Evolutionary conservation across 2,113 vertebrate genomes (phyloP).

Genomic region (Todiramphus saurophagus): DNA sequence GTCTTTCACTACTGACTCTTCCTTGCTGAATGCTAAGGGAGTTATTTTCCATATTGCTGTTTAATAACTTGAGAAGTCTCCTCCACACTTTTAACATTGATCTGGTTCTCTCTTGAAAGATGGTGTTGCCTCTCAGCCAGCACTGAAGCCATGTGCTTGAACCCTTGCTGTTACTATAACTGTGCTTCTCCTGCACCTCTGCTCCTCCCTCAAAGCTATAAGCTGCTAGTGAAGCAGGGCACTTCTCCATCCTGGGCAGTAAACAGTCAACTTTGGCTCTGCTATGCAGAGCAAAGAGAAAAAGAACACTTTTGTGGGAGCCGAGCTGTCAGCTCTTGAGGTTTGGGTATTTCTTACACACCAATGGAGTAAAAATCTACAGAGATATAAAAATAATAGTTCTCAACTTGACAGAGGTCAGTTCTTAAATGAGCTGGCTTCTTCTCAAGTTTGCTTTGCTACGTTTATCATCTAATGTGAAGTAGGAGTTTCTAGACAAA

Average conservation of each 20-base stretch:
- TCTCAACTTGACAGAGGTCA: neutral
- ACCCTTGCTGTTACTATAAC: neutral
- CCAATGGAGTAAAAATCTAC: neutral
- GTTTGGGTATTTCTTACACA: neutral
- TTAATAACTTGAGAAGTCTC: neutral
- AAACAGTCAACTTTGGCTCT: neutral
- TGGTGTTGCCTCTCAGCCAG: neutral
- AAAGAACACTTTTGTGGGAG: neutral
- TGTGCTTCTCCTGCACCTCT: neutral
- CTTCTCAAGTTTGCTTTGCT: neutral
- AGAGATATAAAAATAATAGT: neutral
- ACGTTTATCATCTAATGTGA: neutral
- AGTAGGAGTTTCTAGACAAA: neutral
- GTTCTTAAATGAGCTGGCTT: neutral
- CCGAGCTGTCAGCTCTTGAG: neutral
- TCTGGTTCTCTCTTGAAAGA: neutral
- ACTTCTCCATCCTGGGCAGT: neutral
- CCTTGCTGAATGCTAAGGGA: neutral
- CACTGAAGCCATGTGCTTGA: neutral
- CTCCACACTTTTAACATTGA: neutral
- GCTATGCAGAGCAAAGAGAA: neutral
- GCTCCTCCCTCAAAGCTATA: neutral
- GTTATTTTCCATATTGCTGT: neutral
- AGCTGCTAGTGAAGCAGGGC: neutral
- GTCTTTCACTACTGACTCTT: neutral